A percentile compares a stretch with the other conserved stretches of the same genome.
Evolutionary conservation across 1,140 invertebrate genomes (phyloP).

Genomic region (Globodera rostochiensis): DNA sequence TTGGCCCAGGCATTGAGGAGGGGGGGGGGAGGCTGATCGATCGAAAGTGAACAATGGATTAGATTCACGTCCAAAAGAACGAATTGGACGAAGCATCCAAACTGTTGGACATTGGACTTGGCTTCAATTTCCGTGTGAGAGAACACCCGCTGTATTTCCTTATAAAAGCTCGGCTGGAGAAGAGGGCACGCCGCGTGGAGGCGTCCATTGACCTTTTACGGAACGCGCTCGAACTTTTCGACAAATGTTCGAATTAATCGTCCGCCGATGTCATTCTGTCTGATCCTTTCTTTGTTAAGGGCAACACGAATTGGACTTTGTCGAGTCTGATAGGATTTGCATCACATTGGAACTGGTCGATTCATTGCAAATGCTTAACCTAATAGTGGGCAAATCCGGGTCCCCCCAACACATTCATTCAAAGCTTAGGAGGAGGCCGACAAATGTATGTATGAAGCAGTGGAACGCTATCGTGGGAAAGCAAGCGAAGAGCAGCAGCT

Average conservation of each 20-base stretch:
- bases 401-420: neutral
- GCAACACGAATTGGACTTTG: conserved; percentile 57
- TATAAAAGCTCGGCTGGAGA: conserved; percentile 80
- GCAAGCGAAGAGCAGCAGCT: conserved; percentile 81
- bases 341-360: conserved; percentile 85
- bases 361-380: conserved; percentile 70
- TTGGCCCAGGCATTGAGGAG: conserved; percentile 75
- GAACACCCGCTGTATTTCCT: conserved; percentile 88
- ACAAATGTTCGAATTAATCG: conserved; percentile 10
- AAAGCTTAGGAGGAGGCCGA: conserved; percentile 75
- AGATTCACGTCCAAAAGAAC: conserved; percentile 52
- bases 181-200: conserved; percentile 75
- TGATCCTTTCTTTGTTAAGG: conserved; percentile 19
- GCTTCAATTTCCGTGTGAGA: conserved; percentile 75
- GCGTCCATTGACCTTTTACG: conserved; percentile 79
- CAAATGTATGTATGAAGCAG: conserved; percentile 80
- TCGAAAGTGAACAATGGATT: neutral
- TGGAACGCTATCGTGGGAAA: conserved; percentile 76
- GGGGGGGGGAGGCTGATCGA: neutral
- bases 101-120: conserved; percentile 52
- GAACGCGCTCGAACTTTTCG: conserved; percentile 72
- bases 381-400: conserved; percentile 31
- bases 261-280: neutral
- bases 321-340: conserved; percentile 79
- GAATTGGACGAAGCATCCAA: conserved; percentile 56